Conservation (phyloP, 2,888 invertebrate genomes). For the Podabrus alpinus region DNA sequence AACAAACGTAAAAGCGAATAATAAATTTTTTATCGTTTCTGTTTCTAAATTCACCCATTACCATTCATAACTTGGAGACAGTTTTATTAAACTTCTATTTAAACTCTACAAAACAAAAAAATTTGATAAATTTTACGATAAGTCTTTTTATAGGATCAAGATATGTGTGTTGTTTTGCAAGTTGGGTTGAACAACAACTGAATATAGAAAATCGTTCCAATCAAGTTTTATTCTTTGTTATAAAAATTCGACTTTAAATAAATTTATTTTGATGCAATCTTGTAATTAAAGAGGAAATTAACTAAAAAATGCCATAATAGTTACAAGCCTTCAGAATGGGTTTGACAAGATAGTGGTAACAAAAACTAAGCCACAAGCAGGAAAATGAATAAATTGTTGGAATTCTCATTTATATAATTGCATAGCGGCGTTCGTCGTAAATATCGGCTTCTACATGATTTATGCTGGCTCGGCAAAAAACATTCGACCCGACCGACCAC, state of each 20-base stretch:
- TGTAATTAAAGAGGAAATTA: not conserved
- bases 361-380: slow-evolving; percentile 6
- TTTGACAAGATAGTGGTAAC: not conserved
- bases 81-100: not conserved
- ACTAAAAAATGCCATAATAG: not conserved
- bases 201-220: not conserved
- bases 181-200: not conserved
- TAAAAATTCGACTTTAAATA: not conserved
- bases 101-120: not conserved
- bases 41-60: not conserved
- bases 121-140: not conserved
- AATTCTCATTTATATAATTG: slow-evolving; percentile 33
- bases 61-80: not conserved
- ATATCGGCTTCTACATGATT: slow-evolving; percentile 30
- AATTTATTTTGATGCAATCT: not conserved
- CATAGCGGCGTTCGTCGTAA: slow-evolving; percentile 30
- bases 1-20: not conserved
- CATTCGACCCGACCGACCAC: slow-evolving; percentile 31
- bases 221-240: not conserved
- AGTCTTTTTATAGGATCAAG: not conserved
- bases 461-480: slow-evolving; percentile 30
- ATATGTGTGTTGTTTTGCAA: not conserved
- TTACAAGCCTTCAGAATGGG: not conserved
- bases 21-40: not conserved
- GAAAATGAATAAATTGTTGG: slow-evolving; percentile 31